phyloP scores from a whole-genome alignment of 2,797 vertebrate genomes.

The Ctenosaura bakeri region DNA sequence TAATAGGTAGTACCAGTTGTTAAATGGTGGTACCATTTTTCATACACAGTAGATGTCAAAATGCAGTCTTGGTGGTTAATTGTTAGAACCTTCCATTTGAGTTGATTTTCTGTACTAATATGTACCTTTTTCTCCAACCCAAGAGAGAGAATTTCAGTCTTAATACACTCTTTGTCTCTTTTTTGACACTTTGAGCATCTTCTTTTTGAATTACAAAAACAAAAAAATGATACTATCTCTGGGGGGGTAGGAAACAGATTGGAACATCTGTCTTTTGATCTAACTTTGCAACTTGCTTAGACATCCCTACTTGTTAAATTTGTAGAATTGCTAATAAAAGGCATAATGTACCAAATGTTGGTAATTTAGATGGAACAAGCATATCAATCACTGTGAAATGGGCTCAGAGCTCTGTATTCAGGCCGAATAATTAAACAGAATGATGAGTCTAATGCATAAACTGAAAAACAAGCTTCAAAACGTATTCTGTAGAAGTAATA shows the following conservation, averaged over 20 bases:
- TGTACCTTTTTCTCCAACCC: conserved; percentile 24
- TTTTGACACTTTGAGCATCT: conserved; percentile 44
- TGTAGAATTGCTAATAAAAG: conserved; percentile 73
- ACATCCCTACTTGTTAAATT: conserved; percentile 68
- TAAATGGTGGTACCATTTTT: conserved; percentile 37
- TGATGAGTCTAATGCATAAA: conserved; percentile 65
- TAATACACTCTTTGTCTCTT: conserved; percentile 21
- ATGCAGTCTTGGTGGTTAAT: conserved; percentile 33
- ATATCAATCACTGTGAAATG: conserved; percentile 66
- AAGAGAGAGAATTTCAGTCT: conserved; percentile 34
- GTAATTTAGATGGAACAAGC: conserved; percentile 73
- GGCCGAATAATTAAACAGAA: conserved; percentile 68
- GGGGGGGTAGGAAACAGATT: conserved; percentile 46
- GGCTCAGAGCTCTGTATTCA: conserved; percentile 72
- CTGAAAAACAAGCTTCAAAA: conserved; percentile 67
- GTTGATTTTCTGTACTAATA: neutral
- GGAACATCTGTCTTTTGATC: conserved; percentile 66
- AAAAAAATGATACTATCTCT: conserved; percentile 51
- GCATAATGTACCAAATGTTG: conserved; percentile 71
- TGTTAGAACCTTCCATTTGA: conserved; percentile 28
- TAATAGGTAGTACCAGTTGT: conserved; percentile 39
- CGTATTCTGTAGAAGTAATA: conserved; percentile 33
- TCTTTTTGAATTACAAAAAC: conserved; percentile 62
- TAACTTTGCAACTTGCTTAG: conserved; percentile 56
- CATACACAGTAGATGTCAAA: conserved; percentile 36